phyloP scores from a whole-genome alignment of 2,888 invertebrate genomes.

The Philereme transversata region DNA sequence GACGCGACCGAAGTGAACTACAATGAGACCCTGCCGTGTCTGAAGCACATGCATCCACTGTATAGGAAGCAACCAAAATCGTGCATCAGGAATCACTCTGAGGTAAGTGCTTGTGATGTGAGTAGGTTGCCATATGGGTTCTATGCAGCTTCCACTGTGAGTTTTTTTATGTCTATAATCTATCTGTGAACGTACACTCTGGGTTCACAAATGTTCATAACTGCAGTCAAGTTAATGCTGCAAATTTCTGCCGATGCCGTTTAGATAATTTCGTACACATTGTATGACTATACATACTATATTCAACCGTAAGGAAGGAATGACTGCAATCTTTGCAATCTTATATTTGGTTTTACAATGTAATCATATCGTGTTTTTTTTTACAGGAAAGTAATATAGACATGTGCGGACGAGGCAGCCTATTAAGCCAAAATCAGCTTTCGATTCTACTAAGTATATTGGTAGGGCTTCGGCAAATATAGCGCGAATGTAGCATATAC shows the following conservation, averaged over 20 bases:
- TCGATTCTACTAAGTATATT: constrained; percentile 51
- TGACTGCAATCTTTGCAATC: too few relatives aligned
- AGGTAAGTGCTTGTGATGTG: constrained; percentile 77
- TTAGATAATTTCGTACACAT: too few relatives aligned
- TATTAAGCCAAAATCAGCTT: constrained; percentile 47
- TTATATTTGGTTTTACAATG: too few relatives aligned
- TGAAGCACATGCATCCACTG: constrained; percentile 83
- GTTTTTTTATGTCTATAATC: too few relatives aligned
- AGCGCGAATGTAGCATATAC: constrained; percentile 13
- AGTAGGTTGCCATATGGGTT: not conserved
- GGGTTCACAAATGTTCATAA: too few relatives aligned
- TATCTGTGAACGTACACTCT: too few relatives aligned
- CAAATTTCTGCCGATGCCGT: too few relatives aligned
- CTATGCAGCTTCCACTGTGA: not conserved
- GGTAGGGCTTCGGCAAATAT: constrained; percentile 36
- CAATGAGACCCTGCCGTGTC: constrained; percentile 86
- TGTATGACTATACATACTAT: too few relatives aligned
- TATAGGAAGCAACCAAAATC: constrained; percentile 88
- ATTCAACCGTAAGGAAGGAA: too few relatives aligned
- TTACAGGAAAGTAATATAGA: constrained; percentile 87
- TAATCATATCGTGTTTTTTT: constrained; percentile 23
- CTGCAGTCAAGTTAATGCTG: too few relatives aligned
- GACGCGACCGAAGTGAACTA: constrained; percentile 78
- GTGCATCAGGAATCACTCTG: constrained; percentile 90
- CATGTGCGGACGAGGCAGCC: constrained; percentile 84